These are phyloP conservation scores for Drosophila kambysellisi DNA, from an alignment of 2,888 invertebrate species.

Conservation along the genomic window DNA sequence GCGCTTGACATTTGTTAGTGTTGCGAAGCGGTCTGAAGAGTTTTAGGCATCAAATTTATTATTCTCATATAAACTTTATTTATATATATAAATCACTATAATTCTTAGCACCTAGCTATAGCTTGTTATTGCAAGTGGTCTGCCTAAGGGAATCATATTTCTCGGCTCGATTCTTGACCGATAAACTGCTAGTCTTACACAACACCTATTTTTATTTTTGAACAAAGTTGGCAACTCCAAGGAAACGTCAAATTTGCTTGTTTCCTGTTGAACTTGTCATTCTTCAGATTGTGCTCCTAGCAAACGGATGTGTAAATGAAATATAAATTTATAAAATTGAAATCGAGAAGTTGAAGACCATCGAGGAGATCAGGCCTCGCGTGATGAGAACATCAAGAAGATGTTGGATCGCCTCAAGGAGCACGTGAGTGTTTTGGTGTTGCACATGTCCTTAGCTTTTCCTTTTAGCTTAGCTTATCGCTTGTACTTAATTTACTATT, in stretches of 20 bases:
- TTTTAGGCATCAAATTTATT: neutral
- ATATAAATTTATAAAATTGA: conserved; percentile 8
- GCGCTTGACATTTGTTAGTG: neutral
- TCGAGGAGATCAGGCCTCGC: conserved; percentile 90
- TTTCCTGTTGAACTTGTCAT: neutral
- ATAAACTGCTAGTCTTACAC: neutral
- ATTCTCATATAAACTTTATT: neutral
- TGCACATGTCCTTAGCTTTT: neutral
- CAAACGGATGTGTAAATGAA: conserved; percentile 6
- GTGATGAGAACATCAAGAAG: conserved; percentile 95
- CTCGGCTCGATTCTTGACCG: neutral
- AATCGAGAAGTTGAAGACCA: conserved; percentile 93
- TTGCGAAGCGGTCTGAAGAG: neutral
- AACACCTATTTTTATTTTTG: neutral
- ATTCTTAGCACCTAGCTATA: neutral
- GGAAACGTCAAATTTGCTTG: neutral
- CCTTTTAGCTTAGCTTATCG: conserved; percentile 38
- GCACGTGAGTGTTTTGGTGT: conserved; percentile 89
- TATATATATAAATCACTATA: neutral
- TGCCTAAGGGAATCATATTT: neutral
- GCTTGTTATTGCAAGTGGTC: neutral
- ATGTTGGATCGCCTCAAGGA: conserved; percentile 96
- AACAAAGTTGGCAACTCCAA: conserved; percentile 47
- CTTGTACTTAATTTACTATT: neutral
- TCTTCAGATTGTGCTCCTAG: conserved; percentile 5